Conservation (phyloP, 2,797 vertebrate genomes). For the Cuniculus paca region DNA sequence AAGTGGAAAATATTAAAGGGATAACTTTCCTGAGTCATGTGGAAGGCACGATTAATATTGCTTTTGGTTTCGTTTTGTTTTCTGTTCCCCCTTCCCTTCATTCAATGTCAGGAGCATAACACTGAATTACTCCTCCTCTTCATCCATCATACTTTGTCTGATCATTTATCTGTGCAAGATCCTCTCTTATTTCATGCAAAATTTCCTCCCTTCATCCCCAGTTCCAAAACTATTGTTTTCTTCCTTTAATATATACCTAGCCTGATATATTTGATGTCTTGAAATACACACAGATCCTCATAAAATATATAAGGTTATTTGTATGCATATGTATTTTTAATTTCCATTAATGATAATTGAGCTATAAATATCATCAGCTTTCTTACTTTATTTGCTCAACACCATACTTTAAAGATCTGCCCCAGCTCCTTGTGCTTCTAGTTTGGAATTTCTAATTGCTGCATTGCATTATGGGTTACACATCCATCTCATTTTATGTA, state of each 20-base stretch:
- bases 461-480: background rate
- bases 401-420: background rate
- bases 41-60: background rate
- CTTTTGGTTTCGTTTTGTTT: background rate
- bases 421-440: background rate
- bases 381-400: constrained; percentile 55
- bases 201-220: background rate
- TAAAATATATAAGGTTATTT: constrained; percentile 37
- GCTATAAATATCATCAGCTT: background rate
- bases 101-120: background rate
- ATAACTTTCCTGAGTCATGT: background rate
- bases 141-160: background rate
- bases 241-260: background rate
- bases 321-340: constrained; percentile 34
- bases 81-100: background rate
- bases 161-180: background rate
- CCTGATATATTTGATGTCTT: constrained; percentile 22
- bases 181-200: background rate
- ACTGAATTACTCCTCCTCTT: background rate
- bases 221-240: background rate
- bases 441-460: background rate
- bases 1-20: background rate
- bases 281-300: constrained; percentile 49
- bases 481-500: background rate
- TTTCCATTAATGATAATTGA: background rate